Percentiles rank a stretch among this genome's conserved stretches.
Conservation (phyloP, 2,113 vertebrate genomes). For the Sinocyclocheilus anshuiensis region DNA sequence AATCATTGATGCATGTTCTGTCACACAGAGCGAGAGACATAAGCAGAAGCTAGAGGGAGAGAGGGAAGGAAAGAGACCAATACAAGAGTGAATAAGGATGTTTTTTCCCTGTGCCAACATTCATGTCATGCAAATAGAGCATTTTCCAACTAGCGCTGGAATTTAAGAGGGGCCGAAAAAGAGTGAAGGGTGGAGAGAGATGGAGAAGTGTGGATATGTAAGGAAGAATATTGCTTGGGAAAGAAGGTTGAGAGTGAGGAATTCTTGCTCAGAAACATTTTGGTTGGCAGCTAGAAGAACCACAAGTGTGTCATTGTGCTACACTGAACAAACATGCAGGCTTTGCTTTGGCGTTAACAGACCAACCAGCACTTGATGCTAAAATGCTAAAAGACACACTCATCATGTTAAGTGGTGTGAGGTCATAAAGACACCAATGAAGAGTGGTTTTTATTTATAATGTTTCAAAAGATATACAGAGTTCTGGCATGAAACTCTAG, state of each 20-base stretch:
- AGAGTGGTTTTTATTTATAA: no score
- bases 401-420: background rate
- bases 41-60: background rate
- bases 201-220: conserved; percentile 1
- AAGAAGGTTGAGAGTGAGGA: conserved; percentile 19
- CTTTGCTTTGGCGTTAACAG: conserved; percentile 51
- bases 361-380: background rate
- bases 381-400: background rate
- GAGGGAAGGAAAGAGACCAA: background rate
- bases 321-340: conserved; percentile 53
- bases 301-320: conserved; percentile 28
- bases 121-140: conserved; percentile 38
- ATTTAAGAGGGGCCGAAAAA: conserved; percentile 1
- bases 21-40: conserved; percentile 6
- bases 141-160: conserved; percentile 27
- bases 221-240: conserved; percentile 15
- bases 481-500: no score
- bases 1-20: background rate
- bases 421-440: conserved; percentile 19
- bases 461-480: no score
- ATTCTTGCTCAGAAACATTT: conserved; percentile 58
- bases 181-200: background rate
- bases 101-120: conserved; percentile 44
- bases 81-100: conserved; percentile 3
- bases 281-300: conserved; percentile 10